Conservation (phyloP, 2,113 vertebrate species). For the Recurvirostra avosetta region DNA sequence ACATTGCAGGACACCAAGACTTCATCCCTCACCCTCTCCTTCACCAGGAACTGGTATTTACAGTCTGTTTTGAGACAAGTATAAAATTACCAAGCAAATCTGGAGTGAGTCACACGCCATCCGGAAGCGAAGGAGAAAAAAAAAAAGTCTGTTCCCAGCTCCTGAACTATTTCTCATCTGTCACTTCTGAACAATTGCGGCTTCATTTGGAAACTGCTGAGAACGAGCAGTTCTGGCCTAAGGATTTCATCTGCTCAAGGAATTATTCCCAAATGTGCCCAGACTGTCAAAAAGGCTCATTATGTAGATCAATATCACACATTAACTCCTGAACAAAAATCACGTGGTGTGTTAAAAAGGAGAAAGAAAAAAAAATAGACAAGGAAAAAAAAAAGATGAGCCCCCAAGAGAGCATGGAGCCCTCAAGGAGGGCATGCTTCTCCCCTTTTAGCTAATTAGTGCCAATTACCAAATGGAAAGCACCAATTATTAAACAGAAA, state of each 20-base stretch:
- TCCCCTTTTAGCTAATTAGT: constrained; percentile 1
- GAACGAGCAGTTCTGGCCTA: constrained; percentile 44
- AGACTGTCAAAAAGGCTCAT: constrained; percentile 44
- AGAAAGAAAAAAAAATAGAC: neutral
- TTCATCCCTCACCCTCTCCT: neutral
- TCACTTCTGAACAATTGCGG: constrained; percentile 34
- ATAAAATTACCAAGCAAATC: neutral
- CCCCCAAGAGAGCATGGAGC: neutral
- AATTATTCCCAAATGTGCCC: constrained; percentile 37
- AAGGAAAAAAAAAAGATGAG: neutral
- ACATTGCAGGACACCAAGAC: neutral
- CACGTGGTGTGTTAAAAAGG: neutral
- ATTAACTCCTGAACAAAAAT: constrained; percentile 18
- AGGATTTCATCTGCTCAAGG: constrained; percentile 35
- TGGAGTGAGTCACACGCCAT: neutral
- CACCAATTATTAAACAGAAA: neutral
- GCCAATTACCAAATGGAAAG: neutral
- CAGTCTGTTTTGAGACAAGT: neutral
- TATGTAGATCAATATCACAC: constrained; percentile 30
- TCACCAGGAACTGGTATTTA: neutral
- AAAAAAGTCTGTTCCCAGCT: neutral
- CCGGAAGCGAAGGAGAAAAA: neutral
- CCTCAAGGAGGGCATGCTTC: neutral
- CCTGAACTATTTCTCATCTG: constrained; percentile 25
- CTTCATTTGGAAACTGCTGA: neutral